Percentiles rank a stretch among this genome's conserved stretches.
Conservation (phyloP, 2,797 vertebrate species). For the Spinibarbus caldwelli region DNA sequence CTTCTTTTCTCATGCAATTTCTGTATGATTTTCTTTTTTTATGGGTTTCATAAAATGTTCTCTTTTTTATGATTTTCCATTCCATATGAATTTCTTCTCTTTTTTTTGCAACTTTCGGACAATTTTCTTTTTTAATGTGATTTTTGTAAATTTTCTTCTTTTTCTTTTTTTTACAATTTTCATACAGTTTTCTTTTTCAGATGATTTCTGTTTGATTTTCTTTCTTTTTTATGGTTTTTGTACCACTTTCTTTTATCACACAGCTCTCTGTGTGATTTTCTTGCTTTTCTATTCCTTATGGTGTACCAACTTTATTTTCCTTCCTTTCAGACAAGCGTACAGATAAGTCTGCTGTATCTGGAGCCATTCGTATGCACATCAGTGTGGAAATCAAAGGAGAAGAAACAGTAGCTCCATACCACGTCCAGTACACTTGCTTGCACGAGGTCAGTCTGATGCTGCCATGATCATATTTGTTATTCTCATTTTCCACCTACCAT, state of each 20-base stretch:
- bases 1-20: not conserved
- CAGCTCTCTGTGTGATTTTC: not conserved
- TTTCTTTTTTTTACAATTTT: no score
- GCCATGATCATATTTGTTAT: not conserved
- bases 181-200: not conserved
- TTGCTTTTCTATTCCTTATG: not conserved
- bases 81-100: not conserved
- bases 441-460: constrained; percentile 86
- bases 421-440: constrained; percentile 96
- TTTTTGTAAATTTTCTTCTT: no score
- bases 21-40: not conserved
- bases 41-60: not conserved
- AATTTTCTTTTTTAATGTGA: not conserved
- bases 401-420: constrained; percentile 97
- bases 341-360: constrained; percentile 96
- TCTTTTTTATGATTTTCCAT: not conserved
- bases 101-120: no score
- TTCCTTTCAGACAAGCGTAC: constrained; percentile 90
- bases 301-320: not conserved
- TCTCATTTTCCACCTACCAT: not conserved
- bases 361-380: constrained; percentile 97
- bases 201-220: not conserved
- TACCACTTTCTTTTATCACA: not conserved
- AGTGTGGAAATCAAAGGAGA: constrained; percentile 99
- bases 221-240: not conserved